Conservation (phyloP, 2,113 vertebrate species). For the Ciconia stormi region DNA sequence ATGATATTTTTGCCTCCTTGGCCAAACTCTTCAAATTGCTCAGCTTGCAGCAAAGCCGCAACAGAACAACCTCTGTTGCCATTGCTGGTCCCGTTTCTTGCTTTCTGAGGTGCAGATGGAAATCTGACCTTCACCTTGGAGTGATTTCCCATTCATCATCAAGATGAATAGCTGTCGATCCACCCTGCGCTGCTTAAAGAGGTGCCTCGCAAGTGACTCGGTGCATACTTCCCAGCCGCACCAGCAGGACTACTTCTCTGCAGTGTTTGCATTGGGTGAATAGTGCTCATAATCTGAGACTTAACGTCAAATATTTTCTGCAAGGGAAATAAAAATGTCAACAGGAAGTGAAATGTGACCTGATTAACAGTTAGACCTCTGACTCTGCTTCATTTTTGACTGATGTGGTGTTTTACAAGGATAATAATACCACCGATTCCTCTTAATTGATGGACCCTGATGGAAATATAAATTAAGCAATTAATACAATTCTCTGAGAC, state of each 20-base stretch:
- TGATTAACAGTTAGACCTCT: conserved; percentile 78
- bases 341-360: conserved; percentile 76
- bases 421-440: conserved; percentile 60
- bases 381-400: conserved; percentile 73
- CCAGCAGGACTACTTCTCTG: not conserved
- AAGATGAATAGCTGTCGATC: conserved; percentile 53
- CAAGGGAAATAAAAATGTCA: conserved; percentile 78
- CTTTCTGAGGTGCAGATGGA: conserved; percentile 27
- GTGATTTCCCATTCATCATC: conserved; percentile 51
- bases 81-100: not conserved
- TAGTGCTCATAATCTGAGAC: conserved; percentile 60
- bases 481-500: conserved; percentile 56
- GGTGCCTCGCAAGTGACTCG: not conserved
- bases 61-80: not conserved
- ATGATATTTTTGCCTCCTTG: not conserved
- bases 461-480: conserved; percentile 63
- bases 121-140: conserved; percentile 64
- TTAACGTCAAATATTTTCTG: conserved; percentile 73
- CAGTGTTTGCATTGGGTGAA: conserved; percentile 38
- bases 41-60: not conserved
- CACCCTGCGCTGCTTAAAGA: not conserved
- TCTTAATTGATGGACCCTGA: conserved; percentile 61
- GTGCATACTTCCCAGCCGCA: not conserved
- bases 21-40: not conserved
- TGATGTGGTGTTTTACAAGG: conserved; percentile 62